These are phyloP conservation scores for Sturmia bella DNA, from an alignment of 2,888 invertebrate genomes.

Conservation along the genomic window DNA sequence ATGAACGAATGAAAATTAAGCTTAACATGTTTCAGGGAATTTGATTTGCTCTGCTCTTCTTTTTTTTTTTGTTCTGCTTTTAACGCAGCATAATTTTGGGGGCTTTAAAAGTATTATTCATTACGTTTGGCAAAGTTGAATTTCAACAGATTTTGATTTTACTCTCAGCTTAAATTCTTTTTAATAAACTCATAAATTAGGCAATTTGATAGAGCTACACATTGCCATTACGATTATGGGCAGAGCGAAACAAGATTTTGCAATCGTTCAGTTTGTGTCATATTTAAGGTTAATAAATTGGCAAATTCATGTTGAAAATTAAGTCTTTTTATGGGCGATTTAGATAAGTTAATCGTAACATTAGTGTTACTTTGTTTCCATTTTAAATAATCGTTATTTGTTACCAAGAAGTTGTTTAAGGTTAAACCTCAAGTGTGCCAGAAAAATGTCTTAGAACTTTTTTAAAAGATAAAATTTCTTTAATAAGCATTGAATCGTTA, in stretches of 20 bases:
- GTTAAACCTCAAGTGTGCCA: no score
- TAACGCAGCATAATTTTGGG: slow-evolving; percentile 52
- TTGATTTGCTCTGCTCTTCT: slow-evolving; percentile 30
- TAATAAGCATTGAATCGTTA: no score
- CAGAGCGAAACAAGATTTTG: slow-evolving; percentile 7
- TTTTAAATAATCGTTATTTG: no score
- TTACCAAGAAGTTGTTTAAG: no score
- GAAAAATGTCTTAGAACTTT: no score
- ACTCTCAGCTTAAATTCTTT: slow-evolving; percentile 31
- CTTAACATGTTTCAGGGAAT: slow-evolving; percentile 49
- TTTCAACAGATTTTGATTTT: slow-evolving; percentile 39
- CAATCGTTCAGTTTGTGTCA: background rate
- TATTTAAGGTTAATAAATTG: slow-evolving; percentile 36
- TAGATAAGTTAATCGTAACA: no score
- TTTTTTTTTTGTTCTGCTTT: background rate
- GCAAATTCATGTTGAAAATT: slow-evolving; percentile 16
- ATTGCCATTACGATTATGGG: background rate
- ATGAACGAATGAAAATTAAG: slow-evolving; percentile 53
- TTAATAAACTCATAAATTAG: slow-evolving; percentile 63
- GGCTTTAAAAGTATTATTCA: slow-evolving; percentile 64
- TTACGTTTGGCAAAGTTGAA: slow-evolving; percentile 48
- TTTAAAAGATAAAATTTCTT: no score
- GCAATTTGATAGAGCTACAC: slow-evolving; percentile 45
- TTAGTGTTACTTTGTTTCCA: no score
- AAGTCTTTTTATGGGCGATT: background rate